phyloP scores from a whole-genome alignment of 2,888 invertebrate genomes.

The Ditula angustiorana region DNA sequence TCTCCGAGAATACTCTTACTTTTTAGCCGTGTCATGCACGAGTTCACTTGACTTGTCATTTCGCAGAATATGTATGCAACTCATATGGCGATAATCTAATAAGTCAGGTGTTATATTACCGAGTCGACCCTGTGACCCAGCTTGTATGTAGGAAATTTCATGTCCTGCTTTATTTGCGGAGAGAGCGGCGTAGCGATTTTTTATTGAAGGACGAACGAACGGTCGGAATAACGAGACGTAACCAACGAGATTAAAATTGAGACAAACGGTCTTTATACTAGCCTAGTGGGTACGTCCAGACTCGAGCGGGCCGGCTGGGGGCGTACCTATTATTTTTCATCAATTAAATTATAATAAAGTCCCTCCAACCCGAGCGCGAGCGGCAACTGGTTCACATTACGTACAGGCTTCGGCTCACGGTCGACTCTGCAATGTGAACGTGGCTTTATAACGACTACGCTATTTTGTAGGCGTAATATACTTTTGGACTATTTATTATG shows the following conservation, averaged over 20 bases:
- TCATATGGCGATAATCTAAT: slow-evolving; percentile 79
- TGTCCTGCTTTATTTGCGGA: background rate
- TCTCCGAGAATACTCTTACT: slow-evolving; percentile 72
- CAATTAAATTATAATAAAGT: background rate
- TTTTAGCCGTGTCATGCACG: slow-evolving; percentile 72
- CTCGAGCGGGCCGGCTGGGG: background rate
- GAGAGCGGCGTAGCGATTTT: background rate
- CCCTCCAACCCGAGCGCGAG: background rate
- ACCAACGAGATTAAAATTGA: slow-evolving; percentile 1
- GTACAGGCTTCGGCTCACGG: slow-evolving; percentile 20
- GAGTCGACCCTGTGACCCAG: slow-evolving; percentile 27
- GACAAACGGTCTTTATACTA: background rate
- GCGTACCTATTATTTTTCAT: slow-evolving; percentile 1
- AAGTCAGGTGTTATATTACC: slow-evolving; percentile 35
- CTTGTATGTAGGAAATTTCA: background rate
- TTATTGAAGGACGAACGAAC: background rate
- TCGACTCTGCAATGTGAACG: slow-evolving; percentile 36
- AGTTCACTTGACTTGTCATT: slow-evolving; percentile 79
- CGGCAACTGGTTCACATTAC: background rate
- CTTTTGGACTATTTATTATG: slow-evolving; percentile 86
- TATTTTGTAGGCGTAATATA: slow-evolving; percentile 86
- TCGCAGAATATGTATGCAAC: slow-evolving; percentile 74
- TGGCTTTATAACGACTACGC: slow-evolving; percentile 81
- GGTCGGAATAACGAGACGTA: background rate
- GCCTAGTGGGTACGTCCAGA: background rate